Base-by-base conservation (phyloP, 1,140 invertebrate species). In the Aphaenogaster floridana region DNA sequence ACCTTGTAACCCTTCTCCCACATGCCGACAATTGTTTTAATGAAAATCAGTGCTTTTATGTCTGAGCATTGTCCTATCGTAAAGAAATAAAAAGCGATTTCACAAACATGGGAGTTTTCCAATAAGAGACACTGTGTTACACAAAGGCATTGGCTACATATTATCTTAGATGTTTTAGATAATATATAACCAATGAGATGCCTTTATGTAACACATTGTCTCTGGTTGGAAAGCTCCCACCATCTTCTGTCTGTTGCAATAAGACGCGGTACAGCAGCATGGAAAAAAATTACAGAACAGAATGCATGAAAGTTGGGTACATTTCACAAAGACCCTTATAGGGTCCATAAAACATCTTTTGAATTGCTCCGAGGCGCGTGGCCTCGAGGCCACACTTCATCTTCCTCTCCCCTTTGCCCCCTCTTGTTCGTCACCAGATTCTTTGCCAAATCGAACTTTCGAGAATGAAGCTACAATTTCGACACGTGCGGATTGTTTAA, bases 291-390 rank as follows among this genome's bases (percentile, higher is more conserved):
- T 54, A 54, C 54, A 17, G 59, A 13, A 7, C 3, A 1, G 39
- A n/a, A 64, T 36, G 28, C 61, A 64, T 17, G 34, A 64, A 64
- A 61, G 3, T 0, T 34, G 21, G 5, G 34, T 8, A 39, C 28
- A 39, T 64, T 39, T 39, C 7, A 63, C 59, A 39, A n/a, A 64
- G 15, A 39, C 34, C 2, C 13, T 34, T 63, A 36, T 8, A n/a
- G 52, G 52, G 61, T 63, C 61, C 61, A 63, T 34, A 63, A 63
- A 63, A 17, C 34, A 36, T 63, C 13, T 54, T n/a, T 17, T 63
- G 9, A 63, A 63, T 63, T 36, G 61, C 34, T 63, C 34, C 15
- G 28, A 63, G 59, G 59, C 59, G 28, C 59, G 34, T 63, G 13
- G 13, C 61, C 34, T 63, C 59, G 59, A 63, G 28, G 9, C 28